Conservation (phyloP, 2,113 vertebrate species). For the Chauna torquata region DNA sequence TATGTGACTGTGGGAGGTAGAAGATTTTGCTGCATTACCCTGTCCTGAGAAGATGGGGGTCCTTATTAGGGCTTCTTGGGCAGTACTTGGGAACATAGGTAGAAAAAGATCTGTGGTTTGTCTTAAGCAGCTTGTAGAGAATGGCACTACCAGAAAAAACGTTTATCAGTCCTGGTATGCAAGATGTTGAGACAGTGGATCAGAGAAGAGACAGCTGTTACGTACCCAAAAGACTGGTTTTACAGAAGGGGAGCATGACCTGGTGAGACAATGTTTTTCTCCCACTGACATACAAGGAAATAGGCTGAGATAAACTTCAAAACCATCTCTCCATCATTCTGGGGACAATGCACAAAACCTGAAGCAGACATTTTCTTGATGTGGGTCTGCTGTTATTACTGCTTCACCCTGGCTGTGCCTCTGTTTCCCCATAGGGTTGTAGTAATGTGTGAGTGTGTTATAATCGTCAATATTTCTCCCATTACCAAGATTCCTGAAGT, state of each 20-base stretch:
- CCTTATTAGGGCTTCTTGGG: neutral
- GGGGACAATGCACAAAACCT: rapidly evolving
- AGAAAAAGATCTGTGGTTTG: neutral
- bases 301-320: neutral
- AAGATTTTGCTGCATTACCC: neutral
- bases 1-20: neutral
- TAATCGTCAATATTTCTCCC: neutral
- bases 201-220: neutral
- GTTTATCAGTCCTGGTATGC: neutral
- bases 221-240: neutral
- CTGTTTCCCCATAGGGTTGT: neutral
- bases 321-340: neutral
- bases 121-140: neutral
- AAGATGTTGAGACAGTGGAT: neutral
- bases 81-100: neutral
- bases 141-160: neutral
- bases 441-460: rapidly evolving
- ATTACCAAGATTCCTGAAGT: neutral
- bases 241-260: too few species aligned
- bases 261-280: neutral
- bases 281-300: neutral
- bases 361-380: neutral
- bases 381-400: neutral
- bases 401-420: rapidly evolving
- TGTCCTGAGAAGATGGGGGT: neutral